Conservation (phyloP, 2,888 invertebrate genomes). For the Hanleya hanleyi region DNA sequence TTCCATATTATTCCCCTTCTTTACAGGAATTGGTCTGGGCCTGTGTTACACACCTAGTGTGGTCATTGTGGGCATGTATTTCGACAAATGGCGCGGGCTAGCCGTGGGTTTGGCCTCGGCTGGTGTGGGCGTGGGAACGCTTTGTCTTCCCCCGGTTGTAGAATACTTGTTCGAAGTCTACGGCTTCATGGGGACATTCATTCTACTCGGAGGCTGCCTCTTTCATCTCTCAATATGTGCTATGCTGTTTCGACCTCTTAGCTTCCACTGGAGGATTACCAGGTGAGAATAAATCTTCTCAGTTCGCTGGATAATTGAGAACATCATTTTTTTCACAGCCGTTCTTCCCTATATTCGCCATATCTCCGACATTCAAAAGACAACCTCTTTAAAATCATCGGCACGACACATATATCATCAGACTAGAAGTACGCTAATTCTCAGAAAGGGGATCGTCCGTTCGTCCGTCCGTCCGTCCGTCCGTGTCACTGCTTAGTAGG, state of each 20-base stretch:
- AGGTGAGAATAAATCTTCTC: too few species aligned
- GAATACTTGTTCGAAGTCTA: conserved; percentile 48
- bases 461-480: too few species aligned
- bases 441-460: too few species aligned
- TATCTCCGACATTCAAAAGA: too few species aligned
- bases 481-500: too few species aligned
- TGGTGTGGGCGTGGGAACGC: conserved; percentile 58
- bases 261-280: conserved; percentile 44
- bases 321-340: too few species aligned
- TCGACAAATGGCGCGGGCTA: conserved; percentile 53
- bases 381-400: too few species aligned
- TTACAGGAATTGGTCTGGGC: conserved; percentile 55
- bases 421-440: too few species aligned
- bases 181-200: conserved; percentile 51
- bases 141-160: conserved; percentile 47
- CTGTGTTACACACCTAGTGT: conserved; percentile 55
- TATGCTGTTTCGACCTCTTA: conserved; percentile 48
- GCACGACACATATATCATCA: too few species aligned
- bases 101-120: conserved; percentile 53
- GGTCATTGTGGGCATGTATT: conserved; percentile 53
- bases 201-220: conserved; percentile 46
- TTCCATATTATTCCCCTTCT: too few species aligned
- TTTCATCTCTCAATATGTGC: conserved; percentile 49
- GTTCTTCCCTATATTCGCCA: too few species aligned
- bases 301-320: too few species aligned